Evolutionary conservation across 2,113 vertebrate genomes (phyloP), one percentile per base, ranked within the genome.

Genomic region (Gasterosteus nipponicus): DNA sequence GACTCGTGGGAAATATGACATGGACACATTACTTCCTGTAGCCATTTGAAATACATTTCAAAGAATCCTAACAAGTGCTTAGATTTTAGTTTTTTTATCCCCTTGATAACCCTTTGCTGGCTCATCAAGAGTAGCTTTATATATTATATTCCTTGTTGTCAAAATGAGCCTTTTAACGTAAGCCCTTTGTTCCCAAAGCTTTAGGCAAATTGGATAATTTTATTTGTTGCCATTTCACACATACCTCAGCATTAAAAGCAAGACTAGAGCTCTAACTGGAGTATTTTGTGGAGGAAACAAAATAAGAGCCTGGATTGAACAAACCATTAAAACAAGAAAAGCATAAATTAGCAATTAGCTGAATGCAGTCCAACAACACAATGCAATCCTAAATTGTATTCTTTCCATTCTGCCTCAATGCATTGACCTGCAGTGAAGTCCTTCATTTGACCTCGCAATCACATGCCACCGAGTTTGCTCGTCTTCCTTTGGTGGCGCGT

Each of bases 321-420:
- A 84, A 84, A 80, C 46, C 69, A 65, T 78, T 59, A 59, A 83
- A 85, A 86, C 10, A 71, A 75, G 60, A 84, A 75, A 81, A 73
- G 86, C 86, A 89, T 87, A 86, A 62, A 86, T 89, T 75, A 89
- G 83, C 79, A 80, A 68, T 84, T 77, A 86, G 87, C 69, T 38
- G 61, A 78, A 77, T 71, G 57, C 56, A 69, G 53, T 84, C 58
- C 82, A 80, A 73, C 53, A 82, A 75, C 22, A 78, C 51, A 66
- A 59, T 76, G 68, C 76, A 51, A 56, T 70, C 46, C 75, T 72
- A 77, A 26, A 60, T 65, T 58, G 33, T 70, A 57, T 73, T 58
- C 65, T 73, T 26, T 79, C 16, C 51, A 80, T 65, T 69, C 56
- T 44, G 79, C 68, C 75, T 77, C n/a, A 62, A 75, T 65, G 47